Conservation (phyloP, 2,113 vertebrate genomes). For the Rhea pennata region DNA sequence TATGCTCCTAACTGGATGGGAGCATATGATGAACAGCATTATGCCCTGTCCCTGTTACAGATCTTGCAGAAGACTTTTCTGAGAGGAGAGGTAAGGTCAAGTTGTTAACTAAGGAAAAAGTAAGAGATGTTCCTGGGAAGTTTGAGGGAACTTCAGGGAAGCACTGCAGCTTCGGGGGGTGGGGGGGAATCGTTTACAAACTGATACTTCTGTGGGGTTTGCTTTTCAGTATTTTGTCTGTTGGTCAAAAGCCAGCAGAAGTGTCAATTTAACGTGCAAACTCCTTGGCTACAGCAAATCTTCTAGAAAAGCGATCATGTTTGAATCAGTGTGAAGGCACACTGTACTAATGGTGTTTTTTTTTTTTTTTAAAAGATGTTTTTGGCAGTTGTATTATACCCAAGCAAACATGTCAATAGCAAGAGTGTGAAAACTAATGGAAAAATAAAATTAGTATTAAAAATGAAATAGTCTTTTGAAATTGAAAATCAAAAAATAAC, state of each 20-base stretch:
- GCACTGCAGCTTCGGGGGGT: not conserved
- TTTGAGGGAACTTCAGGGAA: not conserved
- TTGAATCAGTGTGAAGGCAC: not conserved
- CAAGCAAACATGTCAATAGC: not conserved
- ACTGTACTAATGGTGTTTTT: accelerated
- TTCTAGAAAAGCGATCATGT: not conserved
- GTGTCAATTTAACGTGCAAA: not conserved
- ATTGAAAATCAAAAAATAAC: not conserved
- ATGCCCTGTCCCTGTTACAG: not conserved
- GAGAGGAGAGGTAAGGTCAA: not conserved
- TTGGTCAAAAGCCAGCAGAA: not conserved
- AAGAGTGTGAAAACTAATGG: not conserved
- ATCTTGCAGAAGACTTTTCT: not conserved
- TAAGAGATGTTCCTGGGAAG: not conserved
- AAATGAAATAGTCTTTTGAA: not conserved
- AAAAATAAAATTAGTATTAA: not conserved
- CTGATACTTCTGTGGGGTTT: not conserved
- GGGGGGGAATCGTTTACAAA: not conserved
- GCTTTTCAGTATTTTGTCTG: not conserved
- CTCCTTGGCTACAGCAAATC: not conserved
- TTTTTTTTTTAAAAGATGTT: no score
- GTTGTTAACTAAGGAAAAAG: not conserved
- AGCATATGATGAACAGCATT: not conserved
- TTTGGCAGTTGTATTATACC: not conserved
- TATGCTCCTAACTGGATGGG: not conserved